Conservation (phyloP, 2,113 vertebrate genomes). For the Podilymbus podiceps region DNA sequence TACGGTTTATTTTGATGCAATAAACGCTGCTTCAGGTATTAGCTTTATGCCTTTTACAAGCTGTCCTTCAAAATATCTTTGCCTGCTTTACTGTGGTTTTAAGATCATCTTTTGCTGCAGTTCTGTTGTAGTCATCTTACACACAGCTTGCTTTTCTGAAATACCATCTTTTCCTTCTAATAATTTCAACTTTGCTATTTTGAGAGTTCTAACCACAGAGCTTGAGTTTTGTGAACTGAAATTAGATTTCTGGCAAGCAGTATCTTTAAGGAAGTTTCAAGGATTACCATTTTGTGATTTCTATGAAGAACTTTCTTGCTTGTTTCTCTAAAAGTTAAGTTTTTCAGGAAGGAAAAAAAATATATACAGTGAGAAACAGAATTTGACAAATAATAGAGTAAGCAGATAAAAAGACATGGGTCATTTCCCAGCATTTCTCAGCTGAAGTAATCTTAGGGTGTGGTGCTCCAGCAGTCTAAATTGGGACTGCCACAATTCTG, state of each 20-base stretch:
- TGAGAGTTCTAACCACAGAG: neutral
- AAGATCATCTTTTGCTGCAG: neutral
- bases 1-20: neutral
- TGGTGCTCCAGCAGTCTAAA: slow-evolving; percentile 8
- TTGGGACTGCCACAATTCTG: neutral
- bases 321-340: neutral
- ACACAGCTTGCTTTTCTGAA: neutral
- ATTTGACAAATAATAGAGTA: neutral
- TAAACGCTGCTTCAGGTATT: neutral
- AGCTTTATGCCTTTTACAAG: neutral
- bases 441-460: neutral
- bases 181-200: neutral
- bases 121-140: neutral
- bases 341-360: neutral
- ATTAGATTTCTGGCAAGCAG: neutral
- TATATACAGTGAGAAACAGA: neutral
- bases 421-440: neutral
- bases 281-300: neutral
- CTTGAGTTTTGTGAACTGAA: neutral
- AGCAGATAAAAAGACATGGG: neutral
- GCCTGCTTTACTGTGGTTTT: neutral
- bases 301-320: neutral
- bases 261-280: neutral
- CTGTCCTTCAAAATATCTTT: neutral
- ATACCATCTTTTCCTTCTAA: neutral